Percentiles rank a stretch among this genome's conserved stretches.
These are phyloP conservation scores for Pungitius pungitius DNA, from an alignment of 2,113 vertebrate genomes.

Conservation along the genomic window DNA sequence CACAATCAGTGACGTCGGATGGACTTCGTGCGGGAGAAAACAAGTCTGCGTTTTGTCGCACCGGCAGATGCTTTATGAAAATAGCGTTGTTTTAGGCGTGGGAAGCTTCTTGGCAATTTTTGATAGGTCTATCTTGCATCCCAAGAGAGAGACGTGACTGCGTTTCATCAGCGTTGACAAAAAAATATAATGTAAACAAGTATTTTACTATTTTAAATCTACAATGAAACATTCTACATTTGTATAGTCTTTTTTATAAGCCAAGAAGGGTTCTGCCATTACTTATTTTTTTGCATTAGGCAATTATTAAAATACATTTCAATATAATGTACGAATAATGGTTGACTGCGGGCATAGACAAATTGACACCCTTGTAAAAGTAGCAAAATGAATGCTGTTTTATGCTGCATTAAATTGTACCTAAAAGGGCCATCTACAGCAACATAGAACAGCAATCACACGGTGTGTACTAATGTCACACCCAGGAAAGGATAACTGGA, in stretches of 20 bases:
- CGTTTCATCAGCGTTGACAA: not conserved
- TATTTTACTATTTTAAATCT: not conserved
- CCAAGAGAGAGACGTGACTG: conserved; percentile 5
- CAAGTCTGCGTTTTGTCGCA: conserved; percentile 34
- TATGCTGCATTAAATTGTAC: not conserved
- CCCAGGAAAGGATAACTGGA: not conserved
- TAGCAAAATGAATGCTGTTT: not conserved
- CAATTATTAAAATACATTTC: not conserved
- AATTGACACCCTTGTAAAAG: not conserved
- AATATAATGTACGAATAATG: not conserved
- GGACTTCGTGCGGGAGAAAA: not conserved
- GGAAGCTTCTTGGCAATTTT: conserved; percentile 58
- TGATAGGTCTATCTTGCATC: conserved; percentile 50
- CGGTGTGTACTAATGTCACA: not conserved
- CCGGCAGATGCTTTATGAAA: conserved; percentile 67
- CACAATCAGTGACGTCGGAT: conserved; percentile 49
- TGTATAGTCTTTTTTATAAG: not conserved
- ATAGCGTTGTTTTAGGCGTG: conserved; percentile 76
- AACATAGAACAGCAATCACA: no score
- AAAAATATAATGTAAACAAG: not conserved
- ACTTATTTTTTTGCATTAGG: not conserved
- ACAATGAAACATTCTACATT: not conserved
- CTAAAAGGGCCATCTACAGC: not conserved
- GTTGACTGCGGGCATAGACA: not conserved
- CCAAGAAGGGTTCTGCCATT: not conserved